phyloP scores from a whole-genome alignment of 1,140 invertebrate genomes.

The Drosophila cardini region DNA sequence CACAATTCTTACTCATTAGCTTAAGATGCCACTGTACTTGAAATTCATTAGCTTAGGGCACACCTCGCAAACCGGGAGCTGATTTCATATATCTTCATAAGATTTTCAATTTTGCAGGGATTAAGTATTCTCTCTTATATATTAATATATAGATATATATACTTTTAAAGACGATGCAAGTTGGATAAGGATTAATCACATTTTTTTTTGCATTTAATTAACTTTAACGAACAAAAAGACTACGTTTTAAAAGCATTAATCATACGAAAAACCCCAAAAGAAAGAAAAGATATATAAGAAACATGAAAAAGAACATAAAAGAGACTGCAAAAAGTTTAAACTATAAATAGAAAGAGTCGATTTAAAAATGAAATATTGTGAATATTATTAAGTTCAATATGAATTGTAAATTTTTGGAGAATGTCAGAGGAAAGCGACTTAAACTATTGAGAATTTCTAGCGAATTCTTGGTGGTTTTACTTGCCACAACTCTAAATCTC shows the following conservation, averaged over 20 bases:
- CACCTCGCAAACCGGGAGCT: slow-evolving; percentile 62
- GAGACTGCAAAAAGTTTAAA: slow-evolving; percentile 67
- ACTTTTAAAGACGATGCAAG: slow-evolving; percentile 17
- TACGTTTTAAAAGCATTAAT: slow-evolving; percentile 76
- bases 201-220: slow-evolving; percentile 44
- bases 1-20: slow-evolving; percentile 70
- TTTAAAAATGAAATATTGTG: slow-evolving; percentile 39
- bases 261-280: slow-evolving; percentile 42
- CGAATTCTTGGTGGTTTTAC: slow-evolving; percentile 3
- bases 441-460: slow-evolving; percentile 3
- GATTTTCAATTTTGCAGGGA: slow-evolving; percentile 71
- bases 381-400: slow-evolving; percentile 34
- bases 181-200: slow-evolving; percentile 2
- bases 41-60: slow-evolving; percentile 54
- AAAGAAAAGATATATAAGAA: slow-evolving; percentile 6
- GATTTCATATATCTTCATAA: slow-evolving; percentile 41
- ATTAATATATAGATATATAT: slow-evolving; percentile 10
- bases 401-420: slow-evolving; percentile 16
- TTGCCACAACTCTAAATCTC: slow-evolving; percentile 12
- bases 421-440: slow-evolving; percentile 2
- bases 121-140: slow-evolving; percentile 71
- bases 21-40: slow-evolving; percentile 70
- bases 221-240: slow-evolving; percentile 63
- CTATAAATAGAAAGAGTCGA: slow-evolving; percentile 25
- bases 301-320: slow-evolving; percentile 41